Evolutionary conservation across 2,888 invertebrate genomes (phyloP).

Genomic region (Glyphotaelius pellucidus): DNA sequence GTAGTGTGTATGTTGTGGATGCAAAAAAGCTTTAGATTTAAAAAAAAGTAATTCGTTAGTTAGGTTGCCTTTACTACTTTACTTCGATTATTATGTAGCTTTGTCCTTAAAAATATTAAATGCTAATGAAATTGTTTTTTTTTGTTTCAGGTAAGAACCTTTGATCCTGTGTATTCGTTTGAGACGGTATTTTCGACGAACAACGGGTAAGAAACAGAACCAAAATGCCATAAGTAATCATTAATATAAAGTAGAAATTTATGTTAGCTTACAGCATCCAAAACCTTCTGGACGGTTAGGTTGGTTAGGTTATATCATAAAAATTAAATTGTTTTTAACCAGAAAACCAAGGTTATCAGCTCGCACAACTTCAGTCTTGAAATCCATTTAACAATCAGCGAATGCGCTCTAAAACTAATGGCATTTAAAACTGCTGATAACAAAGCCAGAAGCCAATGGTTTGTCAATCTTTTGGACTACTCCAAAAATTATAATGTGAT

Average conservation of each 20-base stretch:
- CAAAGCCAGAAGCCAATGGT: neutral
- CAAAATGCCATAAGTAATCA: too few species aligned
- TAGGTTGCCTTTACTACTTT: too few species aligned
- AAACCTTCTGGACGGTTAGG: neutral
- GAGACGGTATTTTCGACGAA: neutral
- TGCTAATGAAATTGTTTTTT: neutral
- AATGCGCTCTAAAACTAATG: neutral
- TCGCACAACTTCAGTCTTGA: neutral
- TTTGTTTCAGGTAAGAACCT: neutral
- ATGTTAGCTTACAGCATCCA: neutral
- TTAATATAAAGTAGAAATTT: too few species aligned
- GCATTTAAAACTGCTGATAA: neutral
- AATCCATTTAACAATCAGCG: neutral
- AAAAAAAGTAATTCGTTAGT: neutral
- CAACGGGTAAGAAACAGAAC: neutral
- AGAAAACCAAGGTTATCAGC: too few species aligned
- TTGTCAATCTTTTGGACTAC: neutral
- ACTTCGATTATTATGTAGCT: neutral
- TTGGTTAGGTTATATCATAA: too few species aligned
- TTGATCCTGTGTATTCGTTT: neutral
- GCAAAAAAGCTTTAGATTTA: neutral
- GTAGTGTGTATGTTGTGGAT: neutral
- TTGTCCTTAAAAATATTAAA: neutral
- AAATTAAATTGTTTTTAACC: neutral
- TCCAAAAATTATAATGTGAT: neutral